phyloP scores from a whole-genome alignment of 1,140 invertebrate genomes.

The Coptotermes formosanus region DNA sequence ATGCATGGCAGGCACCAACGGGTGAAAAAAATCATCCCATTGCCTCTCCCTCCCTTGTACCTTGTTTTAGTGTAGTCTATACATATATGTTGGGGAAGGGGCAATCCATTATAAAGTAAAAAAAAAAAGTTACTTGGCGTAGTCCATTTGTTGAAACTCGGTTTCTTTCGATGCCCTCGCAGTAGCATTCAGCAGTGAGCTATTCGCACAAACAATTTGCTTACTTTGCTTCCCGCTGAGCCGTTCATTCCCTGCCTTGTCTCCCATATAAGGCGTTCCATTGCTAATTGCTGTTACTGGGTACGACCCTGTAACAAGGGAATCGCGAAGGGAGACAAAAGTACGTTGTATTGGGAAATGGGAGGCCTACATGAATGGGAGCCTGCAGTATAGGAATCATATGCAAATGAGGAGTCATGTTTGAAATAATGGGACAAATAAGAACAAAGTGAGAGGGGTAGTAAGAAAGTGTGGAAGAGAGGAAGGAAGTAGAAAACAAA shows the following conservation, averaged over 20 bases:
- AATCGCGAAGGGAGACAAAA: not conserved
- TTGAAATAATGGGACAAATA: too few relatives aligned
- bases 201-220: conserved; percentile 16
- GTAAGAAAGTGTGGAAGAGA: too few relatives aligned
- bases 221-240: not conserved
- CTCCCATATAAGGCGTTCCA: not conserved
- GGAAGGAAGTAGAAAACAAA: too few relatives aligned
- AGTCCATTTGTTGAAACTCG: conserved; percentile 13
- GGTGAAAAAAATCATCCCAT: not conserved
- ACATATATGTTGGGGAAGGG: not conserved
- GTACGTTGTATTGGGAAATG: not conserved
- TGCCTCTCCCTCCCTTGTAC: not conserved
- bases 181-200: conserved; percentile 1
- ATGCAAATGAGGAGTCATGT: not conserved
- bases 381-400: not conserved
- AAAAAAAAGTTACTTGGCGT: not conserved
- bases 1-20: not conserved
- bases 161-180: not conserved
- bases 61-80: not conserved
- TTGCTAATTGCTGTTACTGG: conserved; percentile 16
- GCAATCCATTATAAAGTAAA: conserved; percentile 15
- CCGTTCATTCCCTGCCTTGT: not conserved
- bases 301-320: conserved; percentile 10
- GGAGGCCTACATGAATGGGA: not conserved
- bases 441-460: too few relatives aligned